Percentiles rank a stretch among this genome's conserved stretches.
Evolutionary conservation across 1,140 invertebrate genomes (phyloP).

Genomic region (Pseudomyrmex pallidus): DNA sequence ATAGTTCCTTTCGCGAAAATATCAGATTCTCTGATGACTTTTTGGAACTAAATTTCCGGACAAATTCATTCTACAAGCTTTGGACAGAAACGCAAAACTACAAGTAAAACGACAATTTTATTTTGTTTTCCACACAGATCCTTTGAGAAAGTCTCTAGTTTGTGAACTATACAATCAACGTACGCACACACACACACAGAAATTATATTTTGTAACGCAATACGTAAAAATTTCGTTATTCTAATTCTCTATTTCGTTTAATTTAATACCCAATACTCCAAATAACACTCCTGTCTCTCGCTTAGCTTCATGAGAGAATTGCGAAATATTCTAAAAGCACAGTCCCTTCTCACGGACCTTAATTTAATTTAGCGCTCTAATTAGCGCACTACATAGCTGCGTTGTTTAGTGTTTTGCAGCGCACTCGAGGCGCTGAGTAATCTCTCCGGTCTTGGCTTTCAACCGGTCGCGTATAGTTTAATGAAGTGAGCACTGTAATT

Average conservation of each 20-base stretch:
- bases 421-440: constrained; percentile 10
- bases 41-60: background rate
- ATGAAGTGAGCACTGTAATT: background rate
- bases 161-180: no score
- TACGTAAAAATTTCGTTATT: background rate
- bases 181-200: no score
- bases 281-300: no score
- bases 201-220: background rate
- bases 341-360: background rate
- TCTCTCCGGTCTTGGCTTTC: constrained; percentile 20
- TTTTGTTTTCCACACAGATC: background rate
- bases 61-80: background rate
- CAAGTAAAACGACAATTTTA: background rate
- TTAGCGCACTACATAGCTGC: constrained; percentile 11
- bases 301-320: constrained; percentile 3
- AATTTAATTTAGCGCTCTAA: constrained; percentile 52
- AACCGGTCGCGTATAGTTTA: constrained; percentile 1
- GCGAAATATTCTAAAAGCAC: background rate
- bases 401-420: background rate
- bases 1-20: constrained; percentile 3
- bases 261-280: background rate
- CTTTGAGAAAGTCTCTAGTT: background rate
- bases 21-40: background rate
- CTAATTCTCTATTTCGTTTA: background rate
- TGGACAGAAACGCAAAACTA: background rate